phyloP scores from a whole-genome alignment of 64 coral and sea anemone species.

The Pachyseris speciosa region DNA sequence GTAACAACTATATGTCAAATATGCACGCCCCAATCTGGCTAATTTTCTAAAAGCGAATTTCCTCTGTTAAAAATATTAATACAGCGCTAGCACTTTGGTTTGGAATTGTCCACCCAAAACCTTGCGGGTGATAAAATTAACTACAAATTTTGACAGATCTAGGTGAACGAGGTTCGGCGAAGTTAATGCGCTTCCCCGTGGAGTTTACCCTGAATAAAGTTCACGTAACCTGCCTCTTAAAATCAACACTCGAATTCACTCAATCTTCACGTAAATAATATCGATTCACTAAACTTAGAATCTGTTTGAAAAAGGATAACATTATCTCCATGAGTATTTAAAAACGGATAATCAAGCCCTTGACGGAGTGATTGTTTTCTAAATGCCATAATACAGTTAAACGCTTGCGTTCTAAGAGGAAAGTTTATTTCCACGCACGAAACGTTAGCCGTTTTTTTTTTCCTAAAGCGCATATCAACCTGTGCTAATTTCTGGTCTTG shows the following conservation, averaged over 20 bases:
- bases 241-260: constrained; percentile 21
- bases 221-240: constrained; percentile 8
- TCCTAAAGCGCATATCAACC: neutral
- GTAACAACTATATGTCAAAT: constrained; percentile 23
- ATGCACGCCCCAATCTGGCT: constrained; percentile 27
- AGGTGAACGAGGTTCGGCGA: neutral
- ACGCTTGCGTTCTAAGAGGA: neutral
- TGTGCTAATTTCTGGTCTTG: neutral
- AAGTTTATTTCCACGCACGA: neutral
- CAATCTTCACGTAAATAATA: neutral
- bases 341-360: constrained; percentile 33
- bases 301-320: neutral
- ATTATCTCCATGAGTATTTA: neutral
- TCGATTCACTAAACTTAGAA: constrained; percentile 16
- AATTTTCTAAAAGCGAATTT: constrained; percentile 3
- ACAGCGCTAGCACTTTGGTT: neutral
- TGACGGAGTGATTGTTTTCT: constrained; percentile 23
- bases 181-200: neutral
- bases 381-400: neutral
- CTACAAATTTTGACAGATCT: neutral
- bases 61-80: neutral
- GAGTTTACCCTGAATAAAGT: constrained; percentile 19
- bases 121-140: constrained; percentile 5
- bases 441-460: neutral
- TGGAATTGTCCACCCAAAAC: neutral